These are phyloP conservation scores for Amblyopsis hoosieri DNA, from an alignment of 2,797 vertebrate species.

Conservation along the genomic window DNA sequence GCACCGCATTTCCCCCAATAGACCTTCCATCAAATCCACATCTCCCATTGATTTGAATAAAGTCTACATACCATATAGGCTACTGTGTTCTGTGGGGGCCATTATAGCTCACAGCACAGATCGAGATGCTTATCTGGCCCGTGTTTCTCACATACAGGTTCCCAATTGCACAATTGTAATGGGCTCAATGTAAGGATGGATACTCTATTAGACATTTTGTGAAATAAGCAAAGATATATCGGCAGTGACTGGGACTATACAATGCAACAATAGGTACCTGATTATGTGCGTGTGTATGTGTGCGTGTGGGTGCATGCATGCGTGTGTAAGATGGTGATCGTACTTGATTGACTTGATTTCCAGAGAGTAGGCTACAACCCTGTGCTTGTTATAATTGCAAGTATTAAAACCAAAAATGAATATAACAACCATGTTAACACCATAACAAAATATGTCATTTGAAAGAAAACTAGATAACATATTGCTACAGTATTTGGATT, in stretches of 20 bases:
- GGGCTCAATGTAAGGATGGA: not conserved
- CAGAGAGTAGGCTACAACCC: too few relatives aligned
- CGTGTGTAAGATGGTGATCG: not conserved
- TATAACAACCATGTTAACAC: too few relatives aligned
- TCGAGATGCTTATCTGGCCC: conserved; percentile 4
- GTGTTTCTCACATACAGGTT: not conserved
- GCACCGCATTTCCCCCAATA: conserved; percentile 9
- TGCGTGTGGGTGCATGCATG: not conserved
- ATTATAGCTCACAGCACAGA: not conserved
- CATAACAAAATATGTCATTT: too few relatives aligned
- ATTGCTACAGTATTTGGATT: too few relatives aligned
- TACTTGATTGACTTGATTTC: too few relatives aligned
- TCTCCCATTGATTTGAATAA: conserved; percentile 8
- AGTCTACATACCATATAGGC: not conserved
- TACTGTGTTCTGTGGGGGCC: not conserved
- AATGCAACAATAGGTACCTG: not conserved
- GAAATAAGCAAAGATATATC: conserved; percentile 1
- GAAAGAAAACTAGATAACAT: too few relatives aligned
- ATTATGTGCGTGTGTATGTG: not conserved
- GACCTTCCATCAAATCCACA: conserved; percentile 1
- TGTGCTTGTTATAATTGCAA: too few relatives aligned
- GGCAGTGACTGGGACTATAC: not conserved
- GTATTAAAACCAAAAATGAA: too few relatives aligned
- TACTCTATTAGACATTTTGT: not conserved
- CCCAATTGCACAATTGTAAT: not conserved